These are phyloP conservation scores for Pyrocoelia pectoralis DNA, from an alignment of 2,888 invertebrate species.

Conservation along the genomic window DNA sequence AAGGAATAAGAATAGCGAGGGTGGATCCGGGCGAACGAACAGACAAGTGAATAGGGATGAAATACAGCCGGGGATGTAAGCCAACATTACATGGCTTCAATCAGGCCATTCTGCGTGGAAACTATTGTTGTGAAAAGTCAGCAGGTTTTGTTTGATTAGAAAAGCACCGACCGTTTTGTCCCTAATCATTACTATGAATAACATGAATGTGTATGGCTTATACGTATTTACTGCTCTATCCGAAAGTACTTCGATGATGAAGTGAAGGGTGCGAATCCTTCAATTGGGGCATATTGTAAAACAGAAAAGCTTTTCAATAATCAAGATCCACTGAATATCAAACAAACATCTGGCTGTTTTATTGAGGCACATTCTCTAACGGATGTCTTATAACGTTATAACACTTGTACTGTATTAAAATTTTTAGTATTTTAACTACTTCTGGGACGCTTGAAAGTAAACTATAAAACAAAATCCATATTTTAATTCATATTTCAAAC, in stretches of 20 bases:
- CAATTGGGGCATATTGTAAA: constrained; percentile 30
- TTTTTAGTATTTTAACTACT: too few relatives aligned
- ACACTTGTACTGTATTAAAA: too few relatives aligned
- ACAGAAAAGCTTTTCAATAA: constrained; percentile 19
- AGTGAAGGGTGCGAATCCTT: constrained; percentile 28
- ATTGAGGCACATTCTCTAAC: neutral
- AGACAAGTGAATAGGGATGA: constrained; percentile 40
- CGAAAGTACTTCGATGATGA: constrained; percentile 32
- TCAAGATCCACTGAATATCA: constrained; percentile 24
- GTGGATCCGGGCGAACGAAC: constrained; percentile 35
- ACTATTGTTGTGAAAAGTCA: constrained; percentile 59
- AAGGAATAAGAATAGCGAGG: constrained; percentile 35
- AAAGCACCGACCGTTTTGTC: constrained; percentile 56
- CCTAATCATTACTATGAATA: constrained; percentile 53
- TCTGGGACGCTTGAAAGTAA: too few relatives aligned
- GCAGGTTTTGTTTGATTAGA: constrained; percentile 60
- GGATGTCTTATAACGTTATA: neutral
- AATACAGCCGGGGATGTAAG: constrained; percentile 41
- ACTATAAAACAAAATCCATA: too few relatives aligned
- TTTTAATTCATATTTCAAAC: too few relatives aligned
- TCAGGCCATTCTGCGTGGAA: constrained; percentile 50
- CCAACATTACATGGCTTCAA: constrained; percentile 56
- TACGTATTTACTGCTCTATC: constrained; percentile 34
- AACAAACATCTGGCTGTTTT: constrained; percentile 25
- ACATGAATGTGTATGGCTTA: constrained; percentile 39